Percentiles rank a stretch among this genome's conserved stretches.
Evolutionary conservation across 2,888 invertebrate species (phyloP).

Genomic region (Pantelozetes paolii): DNA sequence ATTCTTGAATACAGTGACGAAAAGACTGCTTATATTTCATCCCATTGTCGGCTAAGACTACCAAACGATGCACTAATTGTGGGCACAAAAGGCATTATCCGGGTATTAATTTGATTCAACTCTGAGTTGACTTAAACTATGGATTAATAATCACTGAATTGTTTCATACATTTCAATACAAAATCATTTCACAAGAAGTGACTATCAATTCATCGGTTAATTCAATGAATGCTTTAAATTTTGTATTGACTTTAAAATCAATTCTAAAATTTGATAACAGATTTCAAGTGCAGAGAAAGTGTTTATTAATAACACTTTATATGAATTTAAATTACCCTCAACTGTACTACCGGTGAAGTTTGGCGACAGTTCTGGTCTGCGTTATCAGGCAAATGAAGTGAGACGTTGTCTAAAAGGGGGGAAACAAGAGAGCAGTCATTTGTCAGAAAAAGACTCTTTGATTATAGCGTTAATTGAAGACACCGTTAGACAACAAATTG

Average conservation of each 20-base stretch:
- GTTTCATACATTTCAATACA: not conserved
- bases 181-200: too few species aligned
- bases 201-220: too few species aligned
- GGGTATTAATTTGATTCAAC: conserved; percentile 44
- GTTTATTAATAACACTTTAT: conserved; percentile 31
- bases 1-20: conserved; percentile 63
- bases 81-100: conserved; percentile 66
- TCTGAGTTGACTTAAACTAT: not conserved
- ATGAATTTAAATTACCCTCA: conserved; percentile 64
- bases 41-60: conserved; percentile 54
- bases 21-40: conserved; percentile 61
- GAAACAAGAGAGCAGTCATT: conserved; percentile 64
- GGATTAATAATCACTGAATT: not conserved
- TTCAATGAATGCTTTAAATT: too few species aligned
- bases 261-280: not conserved
- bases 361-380: conserved; percentile 65
- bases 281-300: conserved; percentile 26
- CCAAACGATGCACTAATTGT: conserved; percentile 64
- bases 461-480: conserved; percentile 68
- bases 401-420: conserved; percentile 66
- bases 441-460: conserved; percentile 66
- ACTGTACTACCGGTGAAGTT: conserved; percentile 59
- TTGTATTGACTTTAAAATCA: too few species aligned
- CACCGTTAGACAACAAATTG: conserved; percentile 66
- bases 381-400: conserved; percentile 73